These are phyloP conservation scores for Aphodius sticticus DNA, from an alignment of 2,888 invertebrate genomes.

Conservation along the genomic window DNA sequence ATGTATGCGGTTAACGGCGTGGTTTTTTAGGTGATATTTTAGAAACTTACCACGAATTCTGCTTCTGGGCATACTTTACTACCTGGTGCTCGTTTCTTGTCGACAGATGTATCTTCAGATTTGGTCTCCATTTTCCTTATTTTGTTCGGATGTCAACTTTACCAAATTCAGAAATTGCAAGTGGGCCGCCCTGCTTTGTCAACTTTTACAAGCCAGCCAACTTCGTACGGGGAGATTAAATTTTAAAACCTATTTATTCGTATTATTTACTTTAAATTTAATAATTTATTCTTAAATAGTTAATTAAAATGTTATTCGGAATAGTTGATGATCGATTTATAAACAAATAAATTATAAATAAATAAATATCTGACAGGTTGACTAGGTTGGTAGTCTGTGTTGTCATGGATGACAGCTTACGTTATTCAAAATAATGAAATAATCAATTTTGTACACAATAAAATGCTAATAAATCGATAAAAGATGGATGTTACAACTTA, in stretches of 20 bases:
- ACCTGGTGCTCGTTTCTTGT: not conserved
- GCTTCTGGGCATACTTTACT: constrained; percentile 70
- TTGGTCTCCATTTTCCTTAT: constrained; percentile 11
- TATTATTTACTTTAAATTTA: no score
- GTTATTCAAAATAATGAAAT: not conserved
- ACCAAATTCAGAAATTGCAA: not conserved
- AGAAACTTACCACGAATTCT: constrained; percentile 79
- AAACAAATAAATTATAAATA: no score
- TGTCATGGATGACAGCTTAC: not conserved
- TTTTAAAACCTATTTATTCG: no score
- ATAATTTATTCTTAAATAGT: no score
- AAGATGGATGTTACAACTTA: constrained; percentile 55
- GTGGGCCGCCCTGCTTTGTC: not conserved
- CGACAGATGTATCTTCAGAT: constrained; percentile 5
- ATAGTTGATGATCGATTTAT: no score
- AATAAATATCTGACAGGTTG: no score
- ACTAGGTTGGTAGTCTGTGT: not conserved
- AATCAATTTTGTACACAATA: not conserved
- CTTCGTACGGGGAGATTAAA: no score
- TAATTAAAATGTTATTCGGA: no score
- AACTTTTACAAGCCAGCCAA: no score
- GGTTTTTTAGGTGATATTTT: constrained; percentile 41
- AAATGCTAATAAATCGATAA: not conserved
- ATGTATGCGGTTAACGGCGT: constrained; percentile 35
- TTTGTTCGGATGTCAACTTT: not conserved